Evolutionary conservation across 2,888 invertebrate species (phyloP).

Genomic region (Halictus ligatus): DNA sequence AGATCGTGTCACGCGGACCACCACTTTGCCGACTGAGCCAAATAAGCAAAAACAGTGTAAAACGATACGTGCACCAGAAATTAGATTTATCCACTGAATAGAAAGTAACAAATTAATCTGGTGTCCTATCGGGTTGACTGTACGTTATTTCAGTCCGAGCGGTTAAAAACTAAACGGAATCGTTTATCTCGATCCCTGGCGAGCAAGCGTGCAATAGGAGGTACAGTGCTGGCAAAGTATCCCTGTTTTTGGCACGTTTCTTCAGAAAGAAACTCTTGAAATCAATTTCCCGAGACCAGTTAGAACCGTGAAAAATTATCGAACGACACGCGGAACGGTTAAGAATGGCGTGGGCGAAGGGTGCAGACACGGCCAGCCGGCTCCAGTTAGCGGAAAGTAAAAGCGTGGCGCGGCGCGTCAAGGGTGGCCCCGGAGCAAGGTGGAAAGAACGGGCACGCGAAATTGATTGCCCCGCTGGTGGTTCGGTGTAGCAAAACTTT

Average conservation of each 20-base stretch:
- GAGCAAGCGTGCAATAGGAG: neutral
- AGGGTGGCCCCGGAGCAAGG: conserved; percentile 13
- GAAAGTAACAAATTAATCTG: too few relatives aligned
- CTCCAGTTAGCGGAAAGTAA: conserved; percentile 33
- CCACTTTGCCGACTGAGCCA: neutral
- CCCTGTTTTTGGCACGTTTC: neutral
- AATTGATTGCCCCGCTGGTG: conserved; percentile 73
- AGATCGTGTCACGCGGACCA: too few relatives aligned
- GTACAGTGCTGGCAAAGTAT: neutral
- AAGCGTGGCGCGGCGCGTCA: conserved; percentile 16
- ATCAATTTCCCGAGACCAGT: conserved; percentile 58
- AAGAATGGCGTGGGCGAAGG: conserved; percentile 22
- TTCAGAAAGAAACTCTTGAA: conserved; percentile 45
- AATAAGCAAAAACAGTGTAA: neutral
- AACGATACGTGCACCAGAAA: neutral
- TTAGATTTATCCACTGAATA: too few relatives aligned
- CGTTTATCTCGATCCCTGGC: too few relatives aligned
- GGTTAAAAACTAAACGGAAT: neutral
- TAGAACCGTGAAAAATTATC: conserved; percentile 66
- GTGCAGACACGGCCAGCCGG: conserved; percentile 16
- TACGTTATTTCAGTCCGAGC: neutral
- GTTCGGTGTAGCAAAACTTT: conserved; percentile 74
- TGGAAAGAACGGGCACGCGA: conserved; percentile 46
- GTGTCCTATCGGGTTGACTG: neutral
- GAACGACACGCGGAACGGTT: conserved; percentile 19